Percentiles rank a stretch among this genome's conserved stretches.
Conservation (phyloP, 2,797 vertebrate species). For the Adelosebastes latens region DNA sequence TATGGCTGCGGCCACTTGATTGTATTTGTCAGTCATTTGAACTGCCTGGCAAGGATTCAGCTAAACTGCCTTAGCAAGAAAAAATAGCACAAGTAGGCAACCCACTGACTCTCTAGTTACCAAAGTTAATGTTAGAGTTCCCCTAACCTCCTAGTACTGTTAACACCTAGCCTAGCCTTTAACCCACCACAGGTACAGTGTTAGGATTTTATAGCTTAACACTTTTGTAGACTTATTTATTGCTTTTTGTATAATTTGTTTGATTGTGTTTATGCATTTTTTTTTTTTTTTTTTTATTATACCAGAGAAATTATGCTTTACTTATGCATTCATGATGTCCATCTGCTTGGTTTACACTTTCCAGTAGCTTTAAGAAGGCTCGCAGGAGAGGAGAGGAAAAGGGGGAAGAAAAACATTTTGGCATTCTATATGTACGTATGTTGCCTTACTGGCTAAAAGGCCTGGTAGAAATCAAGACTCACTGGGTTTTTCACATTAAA, state of each 20-base stretch:
- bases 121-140: constrained; percentile 74
- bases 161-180: constrained; percentile 73
- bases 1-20: constrained; percentile 35
- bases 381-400: constrained; percentile 12
- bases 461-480: constrained; percentile 49
- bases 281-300: constrained; percentile 5
- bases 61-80: constrained; percentile 9
- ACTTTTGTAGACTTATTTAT: constrained; percentile 77
- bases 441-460: constrained; percentile 67
- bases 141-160: constrained; percentile 66
- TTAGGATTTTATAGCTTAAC: constrained; percentile 67
- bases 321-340: constrained; percentile 38
- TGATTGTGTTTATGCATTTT: constrained; percentile 42
- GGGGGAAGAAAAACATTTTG: constrained; percentile 60
- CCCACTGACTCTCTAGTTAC: constrained; percentile 69
- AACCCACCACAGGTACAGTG: constrained; percentile 65
- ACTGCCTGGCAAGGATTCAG: constrained; percentile 18
- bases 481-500: neutral
- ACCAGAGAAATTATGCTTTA: constrained; percentile 63
- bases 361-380: constrained; percentile 75
- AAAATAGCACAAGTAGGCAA: constrained; percentile 23
- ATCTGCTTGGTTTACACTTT: constrained; percentile 57
- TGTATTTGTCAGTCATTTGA: constrained; percentile 45
- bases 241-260: constrained; percentile 54
- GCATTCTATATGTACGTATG: constrained; percentile 70